Percentiles rank a stretch among this genome's conserved stretches.
phyloP scores from a whole-genome alignment of 2,888 invertebrate genomes.

The Drosophila anomalata region DNA sequence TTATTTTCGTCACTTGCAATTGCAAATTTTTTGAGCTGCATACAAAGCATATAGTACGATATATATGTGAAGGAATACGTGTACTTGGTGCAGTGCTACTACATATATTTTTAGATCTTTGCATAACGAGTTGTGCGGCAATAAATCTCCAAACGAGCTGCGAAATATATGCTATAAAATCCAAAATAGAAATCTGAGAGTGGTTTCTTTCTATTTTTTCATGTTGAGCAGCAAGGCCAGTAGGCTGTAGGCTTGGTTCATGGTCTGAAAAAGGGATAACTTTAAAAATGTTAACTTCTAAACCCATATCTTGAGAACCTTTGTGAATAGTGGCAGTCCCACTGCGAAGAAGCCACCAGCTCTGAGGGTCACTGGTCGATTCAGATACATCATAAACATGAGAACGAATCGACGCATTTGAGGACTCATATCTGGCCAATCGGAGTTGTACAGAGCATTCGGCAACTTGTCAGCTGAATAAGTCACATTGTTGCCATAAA shows the following conservation, averaged over 20 bases:
- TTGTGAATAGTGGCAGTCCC: conserved; percentile 47
- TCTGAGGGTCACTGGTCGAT: conserved; percentile 46
- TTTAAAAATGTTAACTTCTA: background rate
- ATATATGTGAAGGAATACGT: conserved; percentile 10
- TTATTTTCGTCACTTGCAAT: conserved; percentile 51
- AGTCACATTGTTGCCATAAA: conserved; percentile 55
- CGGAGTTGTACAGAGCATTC: conserved; percentile 36
- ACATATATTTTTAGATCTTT: conserved; percentile 43
- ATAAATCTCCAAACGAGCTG: conserved; percentile 48
- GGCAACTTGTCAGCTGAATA: conserved; percentile 34
- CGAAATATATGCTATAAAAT: conserved; percentile 29
- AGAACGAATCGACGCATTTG: conserved; percentile 45
- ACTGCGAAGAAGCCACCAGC: conserved; percentile 44
- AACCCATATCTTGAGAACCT: conserved; percentile 23
- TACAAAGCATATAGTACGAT: conserved; percentile 14
- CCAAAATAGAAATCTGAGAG: conserved; percentile 26
- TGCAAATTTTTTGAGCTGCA: conserved; percentile 29
- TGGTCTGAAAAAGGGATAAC: conserved; percentile 39
- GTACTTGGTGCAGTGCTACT: conserved; percentile 37
- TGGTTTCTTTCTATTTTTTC: conserved; percentile 27
- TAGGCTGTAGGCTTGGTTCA: conserved; percentile 63
- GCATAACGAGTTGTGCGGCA: conserved; percentile 44
- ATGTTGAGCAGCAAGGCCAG: conserved; percentile 59
- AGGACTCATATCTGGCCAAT: conserved; percentile 54
- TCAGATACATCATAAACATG: conserved; percentile 50